Evolutionary conservation across 2,113 vertebrate genomes (phyloP).

Genomic region (Crotalus helleri): DNA sequence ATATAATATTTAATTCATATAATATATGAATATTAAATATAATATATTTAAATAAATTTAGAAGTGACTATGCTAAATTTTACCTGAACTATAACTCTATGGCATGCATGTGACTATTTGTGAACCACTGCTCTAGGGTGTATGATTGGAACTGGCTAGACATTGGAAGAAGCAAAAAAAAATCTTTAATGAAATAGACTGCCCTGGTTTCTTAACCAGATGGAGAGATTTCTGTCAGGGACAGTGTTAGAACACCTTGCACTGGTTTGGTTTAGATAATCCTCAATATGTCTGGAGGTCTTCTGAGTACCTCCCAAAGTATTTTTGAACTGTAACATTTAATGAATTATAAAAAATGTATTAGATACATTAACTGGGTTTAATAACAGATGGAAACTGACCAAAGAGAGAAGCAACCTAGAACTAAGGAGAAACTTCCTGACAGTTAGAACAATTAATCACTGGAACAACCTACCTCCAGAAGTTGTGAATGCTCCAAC

Average conservation of each 20-base stretch:
- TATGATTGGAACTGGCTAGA: background rate
- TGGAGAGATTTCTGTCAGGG: background rate
- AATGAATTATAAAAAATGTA: background rate
- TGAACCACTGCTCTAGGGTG: background rate
- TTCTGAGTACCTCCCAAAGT: background rate
- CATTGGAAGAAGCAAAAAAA: background rate
- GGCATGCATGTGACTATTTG: background rate
- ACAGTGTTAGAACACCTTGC: background rate
- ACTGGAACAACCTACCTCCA: too few species aligned
- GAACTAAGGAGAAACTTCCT: too few species aligned
- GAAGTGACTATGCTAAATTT: background rate
- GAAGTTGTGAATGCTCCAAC: too few species aligned
- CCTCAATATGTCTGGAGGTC: background rate
- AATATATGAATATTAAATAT: background rate
- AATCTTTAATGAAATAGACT: background rate
- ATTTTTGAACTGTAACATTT: background rate
- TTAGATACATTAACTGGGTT: background rate
- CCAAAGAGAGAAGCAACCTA: too few species aligned
- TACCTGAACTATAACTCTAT: background rate
- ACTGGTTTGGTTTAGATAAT: background rate
- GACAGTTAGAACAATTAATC: too few species aligned
- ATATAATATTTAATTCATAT: background rate
- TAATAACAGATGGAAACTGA: background rate
- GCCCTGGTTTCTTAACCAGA: background rate
- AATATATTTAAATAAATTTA: background rate